Conservation (phyloP, 2,888 invertebrate genomes). For the Caenorhabditis sp. region DNA sequence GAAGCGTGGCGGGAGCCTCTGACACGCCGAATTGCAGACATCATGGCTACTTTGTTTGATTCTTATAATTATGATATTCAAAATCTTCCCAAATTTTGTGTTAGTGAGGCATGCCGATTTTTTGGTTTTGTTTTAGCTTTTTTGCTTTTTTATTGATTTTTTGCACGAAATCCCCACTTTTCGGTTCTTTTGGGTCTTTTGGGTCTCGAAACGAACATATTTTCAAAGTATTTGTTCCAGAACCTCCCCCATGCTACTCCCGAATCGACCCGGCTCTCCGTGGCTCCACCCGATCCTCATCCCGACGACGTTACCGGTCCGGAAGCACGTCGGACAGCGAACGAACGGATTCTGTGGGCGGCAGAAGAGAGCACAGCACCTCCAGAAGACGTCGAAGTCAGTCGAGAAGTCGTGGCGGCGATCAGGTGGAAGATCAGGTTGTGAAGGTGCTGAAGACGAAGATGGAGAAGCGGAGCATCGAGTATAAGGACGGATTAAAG, state of each 20-base stretch:
- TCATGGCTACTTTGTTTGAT: no score
- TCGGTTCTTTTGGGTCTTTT: no score
- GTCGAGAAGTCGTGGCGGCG: background rate
- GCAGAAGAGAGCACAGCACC: background rate
- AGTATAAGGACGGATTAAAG: conserved; percentile 39
- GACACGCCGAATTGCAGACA: no score
- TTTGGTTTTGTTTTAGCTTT: no score
- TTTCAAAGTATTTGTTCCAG: no score
- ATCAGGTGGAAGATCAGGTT: conserved; percentile 8
- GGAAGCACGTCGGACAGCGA: conserved; percentile 1
- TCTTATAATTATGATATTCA: no score
- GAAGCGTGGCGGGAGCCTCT: no score
- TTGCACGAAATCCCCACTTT: no score
- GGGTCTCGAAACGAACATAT: no score
- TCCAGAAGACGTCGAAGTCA: background rate
- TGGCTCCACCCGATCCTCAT: conserved; percentile 13
- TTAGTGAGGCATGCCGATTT: no score
- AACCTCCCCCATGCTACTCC: conserved; percentile 37
- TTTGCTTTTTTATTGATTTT: no score
- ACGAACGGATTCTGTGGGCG: background rate
- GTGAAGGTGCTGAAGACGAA: conserved; percentile 26
- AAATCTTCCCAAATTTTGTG: no score
- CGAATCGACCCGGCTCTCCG: conserved; percentile 23
- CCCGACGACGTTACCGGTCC: background rate
- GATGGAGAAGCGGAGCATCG: conserved; percentile 42